Evolutionary conservation across 2,113 vertebrate genomes (phyloP).

Genomic region (Thunnus maccoyii): DNA sequence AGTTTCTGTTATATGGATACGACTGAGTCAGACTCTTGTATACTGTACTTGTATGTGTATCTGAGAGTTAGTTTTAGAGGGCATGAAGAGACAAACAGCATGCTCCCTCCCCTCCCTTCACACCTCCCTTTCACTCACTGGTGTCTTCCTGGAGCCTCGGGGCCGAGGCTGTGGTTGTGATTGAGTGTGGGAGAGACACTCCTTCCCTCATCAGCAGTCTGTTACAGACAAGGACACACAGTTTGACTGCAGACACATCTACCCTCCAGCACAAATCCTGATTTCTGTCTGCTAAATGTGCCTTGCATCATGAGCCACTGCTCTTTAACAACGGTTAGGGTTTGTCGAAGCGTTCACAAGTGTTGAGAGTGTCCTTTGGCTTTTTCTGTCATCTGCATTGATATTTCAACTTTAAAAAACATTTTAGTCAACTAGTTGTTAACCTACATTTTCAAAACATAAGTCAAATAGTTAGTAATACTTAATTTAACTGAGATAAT

Average conservation of each 20-base stretch:
- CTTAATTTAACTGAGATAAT: neutral
- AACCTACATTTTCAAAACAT: neutral
- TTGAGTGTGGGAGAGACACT: conserved; percentile 74
- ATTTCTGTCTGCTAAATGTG: conserved; percentile 65
- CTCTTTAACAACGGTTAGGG: conserved; percentile 39
- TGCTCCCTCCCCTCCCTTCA: conserved; percentile 32
- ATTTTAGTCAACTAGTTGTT: neutral
- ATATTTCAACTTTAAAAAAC: conserved; percentile 5
- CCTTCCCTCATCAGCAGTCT: conserved; percentile 77
- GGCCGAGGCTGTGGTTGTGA: conserved; percentile 63
- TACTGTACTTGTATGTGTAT: neutral
- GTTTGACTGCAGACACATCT: conserved; percentile 76
- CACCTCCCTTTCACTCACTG: conserved; percentile 52
- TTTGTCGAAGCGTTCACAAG: conserved; percentile 14
- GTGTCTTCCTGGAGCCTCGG: conserved; percentile 54
- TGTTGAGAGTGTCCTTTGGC: conserved; percentile 31
- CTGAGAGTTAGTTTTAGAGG: conserved; percentile 58
- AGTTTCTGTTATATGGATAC: conserved; percentile 16
- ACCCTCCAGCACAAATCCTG: conserved; percentile 64
- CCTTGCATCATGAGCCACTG: conserved; percentile 53
- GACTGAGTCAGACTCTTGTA: conserved; percentile 18
- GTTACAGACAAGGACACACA: conserved; percentile 76
- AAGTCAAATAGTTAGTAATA: no score
- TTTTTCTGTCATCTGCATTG: conserved; percentile 11
- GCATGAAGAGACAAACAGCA: conserved; percentile 43